phyloP scores from a whole-genome alignment of 2,888 invertebrate genomes.

The Eupithecia centaureata region DNA sequence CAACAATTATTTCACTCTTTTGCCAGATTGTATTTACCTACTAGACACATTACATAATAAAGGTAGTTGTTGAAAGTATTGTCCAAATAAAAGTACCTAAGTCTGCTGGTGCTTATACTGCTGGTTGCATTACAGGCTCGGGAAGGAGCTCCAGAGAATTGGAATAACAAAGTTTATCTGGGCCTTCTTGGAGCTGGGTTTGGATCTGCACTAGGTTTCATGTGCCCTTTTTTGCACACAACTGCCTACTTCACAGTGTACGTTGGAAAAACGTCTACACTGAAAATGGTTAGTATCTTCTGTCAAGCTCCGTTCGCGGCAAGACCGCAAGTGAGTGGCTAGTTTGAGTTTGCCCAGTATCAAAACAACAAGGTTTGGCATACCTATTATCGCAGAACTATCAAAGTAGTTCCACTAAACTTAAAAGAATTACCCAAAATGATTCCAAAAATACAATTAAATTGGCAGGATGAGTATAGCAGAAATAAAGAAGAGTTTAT shows the following conservation, averaged over 20 bases:
- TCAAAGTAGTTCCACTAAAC: background rate
- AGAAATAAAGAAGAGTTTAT: no score
- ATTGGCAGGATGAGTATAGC: no score
- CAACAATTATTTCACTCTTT: no score
- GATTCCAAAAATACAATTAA: no score
- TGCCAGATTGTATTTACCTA: no score
- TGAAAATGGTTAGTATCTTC: constrained; percentile 56
- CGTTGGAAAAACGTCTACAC: constrained; percentile 59
- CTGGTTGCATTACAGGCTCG: background rate
- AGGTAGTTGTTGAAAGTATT: no score
- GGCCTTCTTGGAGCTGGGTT: constrained; percentile 60
- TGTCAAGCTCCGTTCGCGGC: background rate
- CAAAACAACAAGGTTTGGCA: no score
- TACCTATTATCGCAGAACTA: background rate
- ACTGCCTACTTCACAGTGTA: constrained; percentile 63
- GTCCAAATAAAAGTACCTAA: no score
- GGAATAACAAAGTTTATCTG: constrained; percentile 52
- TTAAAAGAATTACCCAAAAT: background rate
- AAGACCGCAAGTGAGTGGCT: no score
- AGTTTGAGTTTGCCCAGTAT: no score
- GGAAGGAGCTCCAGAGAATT: constrained; percentile 29
- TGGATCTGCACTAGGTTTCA: constrained; percentile 59
- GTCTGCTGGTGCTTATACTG: no score
- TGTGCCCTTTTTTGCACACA: constrained; percentile 60
- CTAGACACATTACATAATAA: no score